These are phyloP conservation scores for Nemopilema nomurai DNA, from an alignment of 30 jellyfish, hydroid and myxozoan genomes.

Conservation along the genomic window DNA sequence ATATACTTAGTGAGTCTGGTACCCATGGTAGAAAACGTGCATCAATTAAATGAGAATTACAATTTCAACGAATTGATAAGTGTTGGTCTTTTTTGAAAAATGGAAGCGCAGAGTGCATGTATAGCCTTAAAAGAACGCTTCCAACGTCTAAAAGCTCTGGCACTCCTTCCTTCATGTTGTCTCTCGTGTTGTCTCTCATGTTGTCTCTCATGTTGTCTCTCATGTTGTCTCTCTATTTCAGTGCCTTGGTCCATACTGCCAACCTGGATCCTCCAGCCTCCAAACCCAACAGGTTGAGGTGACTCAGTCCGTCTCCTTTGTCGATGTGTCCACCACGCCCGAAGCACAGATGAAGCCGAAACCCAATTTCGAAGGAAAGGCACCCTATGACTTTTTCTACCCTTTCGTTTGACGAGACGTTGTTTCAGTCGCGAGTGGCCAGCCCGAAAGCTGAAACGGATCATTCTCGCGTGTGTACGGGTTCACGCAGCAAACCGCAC, in stretches of 20 bases:
- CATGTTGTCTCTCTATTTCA: not conserved
- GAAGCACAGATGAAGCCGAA: conserved; percentile 85
- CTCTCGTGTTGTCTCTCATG: no score
- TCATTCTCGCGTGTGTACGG: not conserved
- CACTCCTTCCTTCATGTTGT: no score
- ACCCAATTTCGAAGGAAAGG: conserved; percentile 90
- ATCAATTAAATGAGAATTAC: not conserved
- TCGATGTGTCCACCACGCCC: conserved; percentile 89
- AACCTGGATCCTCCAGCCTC: conserved; percentile 55
- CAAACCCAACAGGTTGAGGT: conserved; percentile 63
- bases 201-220: not conserved
- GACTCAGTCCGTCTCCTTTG: conserved; percentile 80
- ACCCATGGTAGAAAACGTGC: not conserved
- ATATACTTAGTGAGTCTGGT: no score
- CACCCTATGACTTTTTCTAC: conserved; percentile 95
- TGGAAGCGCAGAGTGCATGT: not conserved
- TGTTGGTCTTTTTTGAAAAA: not conserved
- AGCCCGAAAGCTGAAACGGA: not conserved
- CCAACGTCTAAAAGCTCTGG: no score
- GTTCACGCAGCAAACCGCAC: not conserved
- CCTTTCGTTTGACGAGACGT: conserved; percentile 75
- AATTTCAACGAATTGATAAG: not conserved
- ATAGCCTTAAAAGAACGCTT: no score
- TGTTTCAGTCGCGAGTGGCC: not conserved
- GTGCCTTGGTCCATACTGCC: conserved; percentile 70